Base-by-base conservation (phyloP, 2,888 invertebrate species). In the Drosophila pseudotalamancana region DNA sequence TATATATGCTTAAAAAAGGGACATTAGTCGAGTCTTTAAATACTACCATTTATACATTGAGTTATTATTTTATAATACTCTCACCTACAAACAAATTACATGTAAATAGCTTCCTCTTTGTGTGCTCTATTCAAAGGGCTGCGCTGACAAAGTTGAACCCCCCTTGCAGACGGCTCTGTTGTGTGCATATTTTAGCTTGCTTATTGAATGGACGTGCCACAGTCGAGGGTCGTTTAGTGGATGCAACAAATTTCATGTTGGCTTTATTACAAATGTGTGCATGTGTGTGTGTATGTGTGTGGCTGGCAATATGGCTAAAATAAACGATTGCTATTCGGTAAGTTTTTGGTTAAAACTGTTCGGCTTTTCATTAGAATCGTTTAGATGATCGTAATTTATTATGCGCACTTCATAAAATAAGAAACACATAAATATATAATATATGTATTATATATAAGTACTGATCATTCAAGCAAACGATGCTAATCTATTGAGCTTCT, bases 101-200 rank as follows among this genome's bases (percentile, higher is more conserved):
- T n/a, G n/a, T n/a, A n/a, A n/a, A n/a, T n/a, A n/a, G n/a, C n/a
- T n/a, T n/a, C n/a, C n/a, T n/a, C n/a, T n/a, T n/a, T n/a, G n/a
- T n/a, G n/a, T n/a, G n/a, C n/a, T n/a, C n/a, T n/a, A n/a, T n/a
- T n/a, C n/a, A n/a, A n/a, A n/a, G n/a, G n/a, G n/a, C n/a, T n/a
- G n/a, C n/a, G n/a, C n/a, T n/a, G 4, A 1, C 16, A 19, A 12
- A 16, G 9, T 4, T n/a, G 16, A 5, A 1, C 8, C 8, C 56
- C 37, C 23, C 3, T 18, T 21, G 35, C 2, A 2, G 14, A n/a
- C 35, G 61, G 29, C 59, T 8, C 46, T 59, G 59, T 19, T n/a
- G n/a, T 6, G 53, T 25, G 80, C 69, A 79, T 80, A 80, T 80
- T 80, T 86, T 80, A 74, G 80, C 68, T 56, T 63, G 66, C 54